Percentiles rank a stretch among this genome's conserved stretches.
Evolutionary conservation across 2,888 invertebrate genomes (phyloP).

Genomic region (Ypsolopha sequella): DNA sequence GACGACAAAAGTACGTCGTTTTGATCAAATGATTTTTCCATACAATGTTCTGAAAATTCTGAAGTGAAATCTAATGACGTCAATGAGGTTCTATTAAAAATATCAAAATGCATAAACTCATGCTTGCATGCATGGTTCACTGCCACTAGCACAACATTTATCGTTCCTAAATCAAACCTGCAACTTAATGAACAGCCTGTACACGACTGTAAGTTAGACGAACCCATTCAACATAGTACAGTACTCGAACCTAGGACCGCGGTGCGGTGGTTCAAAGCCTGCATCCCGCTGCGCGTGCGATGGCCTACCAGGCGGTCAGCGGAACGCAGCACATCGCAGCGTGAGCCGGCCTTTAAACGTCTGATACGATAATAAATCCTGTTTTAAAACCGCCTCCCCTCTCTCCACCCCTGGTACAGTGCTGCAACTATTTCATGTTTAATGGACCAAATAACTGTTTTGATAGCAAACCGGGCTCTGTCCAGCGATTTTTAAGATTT

Average conservation of each 20-base stretch:
- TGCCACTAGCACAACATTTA: no score
- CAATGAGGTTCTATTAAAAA: no score
- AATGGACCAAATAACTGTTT: slow-evolving; percentile 59
- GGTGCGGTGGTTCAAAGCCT: slow-evolving; percentile 24
- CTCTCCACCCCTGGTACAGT: slow-evolving; percentile 9
- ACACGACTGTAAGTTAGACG: background rate
- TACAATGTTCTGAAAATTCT: no score
- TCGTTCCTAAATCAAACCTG: background rate
- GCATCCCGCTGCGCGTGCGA: slow-evolving; percentile 29
- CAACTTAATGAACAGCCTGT: background rate
- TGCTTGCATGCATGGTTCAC: no score
- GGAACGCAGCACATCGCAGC: slow-evolving; percentile 18
- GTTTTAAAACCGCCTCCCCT: slow-evolving; percentile 34
- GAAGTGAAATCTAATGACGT: no score
- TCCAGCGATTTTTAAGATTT: slow-evolving; percentile 43
- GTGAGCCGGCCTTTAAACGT: slow-evolving; percentile 29
- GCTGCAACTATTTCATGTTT: slow-evolving; percentile 57
- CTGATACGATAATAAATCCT: slow-evolving; percentile 43
- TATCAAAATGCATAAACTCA: no score
- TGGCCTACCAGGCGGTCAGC: slow-evolving; percentile 34
- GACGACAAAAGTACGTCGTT: no score
- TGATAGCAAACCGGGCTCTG: slow-evolving; percentile 37
- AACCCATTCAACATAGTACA: background rate
- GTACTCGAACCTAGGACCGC: slow-evolving; percentile 12
- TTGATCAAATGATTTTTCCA: no score